Evolutionary conservation across 2,888 invertebrate genomes (phyloP).

Genomic region (Blera fallax): DNA sequence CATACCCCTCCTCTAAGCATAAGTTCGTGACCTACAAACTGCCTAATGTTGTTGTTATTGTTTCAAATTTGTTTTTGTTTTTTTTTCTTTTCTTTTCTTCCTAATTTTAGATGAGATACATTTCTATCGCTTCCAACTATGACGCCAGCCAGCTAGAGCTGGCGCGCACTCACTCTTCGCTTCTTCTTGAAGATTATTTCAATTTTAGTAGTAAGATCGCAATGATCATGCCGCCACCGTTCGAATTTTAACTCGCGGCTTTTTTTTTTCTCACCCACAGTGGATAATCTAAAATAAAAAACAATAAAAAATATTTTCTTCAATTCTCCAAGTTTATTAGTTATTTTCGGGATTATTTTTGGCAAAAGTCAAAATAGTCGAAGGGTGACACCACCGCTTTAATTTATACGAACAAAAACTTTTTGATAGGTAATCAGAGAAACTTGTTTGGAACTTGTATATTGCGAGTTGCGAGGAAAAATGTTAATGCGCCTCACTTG

Average conservation of each 20-base stretch:
- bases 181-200: constrained; percentile 43
- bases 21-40: constrained; percentile 70
- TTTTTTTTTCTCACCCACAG: background rate
- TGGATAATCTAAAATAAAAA: background rate
- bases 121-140: constrained; percentile 30
- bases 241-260: background rate
- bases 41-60: constrained; percentile 29
- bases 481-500: constrained; percentile 29
- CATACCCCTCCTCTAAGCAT: constrained; percentile 4
- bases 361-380: constrained; percentile 24
- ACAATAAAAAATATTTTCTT: background rate
- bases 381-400: constrained; percentile 46
- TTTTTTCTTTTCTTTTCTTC: constrained; percentile 21
- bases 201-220: constrained; percentile 62
- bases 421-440: constrained; percentile 40
- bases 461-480: background rate
- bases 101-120: constrained; percentile 67
- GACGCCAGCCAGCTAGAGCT: background rate
- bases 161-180: background rate
- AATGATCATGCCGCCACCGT: constrained; percentile 45
- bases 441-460: constrained; percentile 36
- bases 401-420: constrained; percentile 8
- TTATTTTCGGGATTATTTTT: constrained; percentile 47
- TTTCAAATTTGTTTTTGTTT: constrained; percentile 11
- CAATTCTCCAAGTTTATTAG: constrained; percentile 5